phyloP scores from a whole-genome alignment of 23 tunicate species.

The Ciona savignyi region DNA sequence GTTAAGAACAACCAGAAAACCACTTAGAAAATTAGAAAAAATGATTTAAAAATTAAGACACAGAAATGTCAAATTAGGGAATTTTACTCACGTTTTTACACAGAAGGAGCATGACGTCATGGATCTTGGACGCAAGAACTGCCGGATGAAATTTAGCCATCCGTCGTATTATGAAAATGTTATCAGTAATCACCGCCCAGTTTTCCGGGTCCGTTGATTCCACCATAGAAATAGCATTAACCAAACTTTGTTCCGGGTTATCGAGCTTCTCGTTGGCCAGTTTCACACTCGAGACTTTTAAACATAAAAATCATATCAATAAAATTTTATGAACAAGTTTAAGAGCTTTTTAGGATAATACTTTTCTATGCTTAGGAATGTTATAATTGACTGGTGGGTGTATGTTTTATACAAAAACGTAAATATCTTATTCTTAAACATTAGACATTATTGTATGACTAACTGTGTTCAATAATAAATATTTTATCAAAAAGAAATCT shows the following conservation, averaged over 20 bases:
- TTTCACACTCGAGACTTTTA: not conserved
- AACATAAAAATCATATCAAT: not conserved
- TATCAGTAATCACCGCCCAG: constrained; percentile 53
- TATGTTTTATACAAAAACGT: too few relatives aligned
- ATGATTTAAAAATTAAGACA: too few relatives aligned
- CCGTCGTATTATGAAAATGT: constrained; percentile 50
- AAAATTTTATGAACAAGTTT: too few relatives aligned
- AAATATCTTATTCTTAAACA: not conserved
- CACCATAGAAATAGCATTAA: constrained; percentile 41
- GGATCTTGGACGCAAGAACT: constrained; percentile 38
- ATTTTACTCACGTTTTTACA: constrained; percentile 42
- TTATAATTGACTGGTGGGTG: too few relatives aligned
- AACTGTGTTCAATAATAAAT: too few relatives aligned
- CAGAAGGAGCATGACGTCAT: constrained; percentile 54
- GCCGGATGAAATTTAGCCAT: constrained; percentile 39
- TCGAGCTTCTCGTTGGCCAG: constrained; percentile 9
- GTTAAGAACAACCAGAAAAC: too few relatives aligned
- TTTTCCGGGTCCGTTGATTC: constrained; percentile 40
- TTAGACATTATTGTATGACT: too few relatives aligned
- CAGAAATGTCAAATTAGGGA: not conserved
- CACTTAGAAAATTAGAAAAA: too few relatives aligned
- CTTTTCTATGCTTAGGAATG: too few relatives aligned
- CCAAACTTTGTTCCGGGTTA: constrained; percentile 45
- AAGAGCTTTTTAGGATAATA: too few relatives aligned
- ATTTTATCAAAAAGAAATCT: too few relatives aligned